These are phyloP conservation scores for Larimichthys crocea DNA, from an alignment of 2,113 vertebrate genomes.

Conservation along the genomic window DNA sequence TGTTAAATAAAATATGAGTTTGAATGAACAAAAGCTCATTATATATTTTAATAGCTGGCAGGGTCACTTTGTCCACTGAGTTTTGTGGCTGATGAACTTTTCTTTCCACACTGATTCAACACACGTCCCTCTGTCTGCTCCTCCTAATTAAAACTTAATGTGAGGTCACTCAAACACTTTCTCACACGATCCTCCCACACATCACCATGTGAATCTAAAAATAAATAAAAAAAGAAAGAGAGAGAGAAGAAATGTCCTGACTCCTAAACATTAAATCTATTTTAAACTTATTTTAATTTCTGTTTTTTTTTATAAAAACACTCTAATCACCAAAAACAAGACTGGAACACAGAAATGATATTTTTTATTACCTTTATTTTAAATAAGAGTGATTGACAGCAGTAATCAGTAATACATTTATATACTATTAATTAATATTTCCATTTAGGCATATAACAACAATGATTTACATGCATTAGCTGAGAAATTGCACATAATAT, in stretches of 20 bases:
- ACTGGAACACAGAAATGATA: background rate
- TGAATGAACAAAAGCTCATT: conserved; percentile 11
- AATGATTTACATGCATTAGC: background rate
- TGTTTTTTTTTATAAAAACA: background rate
- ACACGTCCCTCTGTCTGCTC: conserved; percentile 62
- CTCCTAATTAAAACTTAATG: conserved; percentile 76
- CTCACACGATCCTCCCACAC: conserved; percentile 16
- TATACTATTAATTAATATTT: background rate
- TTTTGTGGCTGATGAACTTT: conserved; percentile 57
- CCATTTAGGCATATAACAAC: background rate
- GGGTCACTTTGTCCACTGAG: conserved; percentile 25
- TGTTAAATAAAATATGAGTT: conserved; percentile 30
- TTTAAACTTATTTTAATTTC: background rate
- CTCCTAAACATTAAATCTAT: background rate
- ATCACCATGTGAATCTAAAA: conserved; percentile 33
- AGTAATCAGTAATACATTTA: background rate
- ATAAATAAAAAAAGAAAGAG: background rate
- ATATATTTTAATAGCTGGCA: conserved; percentile 28
- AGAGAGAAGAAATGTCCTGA: background rate
- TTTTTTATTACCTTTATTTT: conserved; percentile 31
- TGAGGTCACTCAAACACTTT: conserved; percentile 57
- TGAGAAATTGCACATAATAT: background rate
- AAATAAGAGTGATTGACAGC: background rate
- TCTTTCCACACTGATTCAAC: conserved; percentile 51
- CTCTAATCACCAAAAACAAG: conserved; percentile 1